These are phyloP conservation scores for Cairina moschata DNA, from an alignment of 2,113 vertebrate species.

Conservation along the genomic window DNA sequence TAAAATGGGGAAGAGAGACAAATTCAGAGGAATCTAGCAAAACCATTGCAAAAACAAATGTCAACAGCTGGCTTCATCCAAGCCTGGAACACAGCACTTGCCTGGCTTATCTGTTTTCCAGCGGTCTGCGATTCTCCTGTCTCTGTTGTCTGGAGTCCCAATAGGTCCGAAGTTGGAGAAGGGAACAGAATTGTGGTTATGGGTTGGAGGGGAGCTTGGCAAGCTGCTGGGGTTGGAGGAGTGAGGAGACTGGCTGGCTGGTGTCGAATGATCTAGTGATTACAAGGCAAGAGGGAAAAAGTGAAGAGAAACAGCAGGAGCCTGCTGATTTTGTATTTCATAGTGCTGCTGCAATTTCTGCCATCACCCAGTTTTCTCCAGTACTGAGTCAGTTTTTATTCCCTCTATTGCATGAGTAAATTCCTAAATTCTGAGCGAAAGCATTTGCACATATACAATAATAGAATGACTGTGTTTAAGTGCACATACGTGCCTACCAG, in stretches of 20 bases:
- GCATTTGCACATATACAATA: neutral
- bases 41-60: neutral
- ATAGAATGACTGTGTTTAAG: neutral
- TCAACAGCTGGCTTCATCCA: rapidly evolving
- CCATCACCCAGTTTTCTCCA: neutral
- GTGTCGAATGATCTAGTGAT: slow-evolving; percentile 94
- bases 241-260: slow-evolving; percentile 98
- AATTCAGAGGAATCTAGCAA: neutral
- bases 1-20: slow-evolving; percentile 46
- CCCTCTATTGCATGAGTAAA: rapidly evolving
- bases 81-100: slow-evolving; percentile 31
- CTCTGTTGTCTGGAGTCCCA: slow-evolving; percentile 93
- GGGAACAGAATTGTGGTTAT: slow-evolving; percentile 90
- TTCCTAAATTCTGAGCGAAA: neutral
- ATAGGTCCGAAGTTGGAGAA: slow-evolving; percentile 98
- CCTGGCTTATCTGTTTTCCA: slow-evolving; percentile 97
- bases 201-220: slow-evolving; percentile 96
- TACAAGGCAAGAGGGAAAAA: slow-evolving; percentile 6
- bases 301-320: neutral
- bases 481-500: neutral
- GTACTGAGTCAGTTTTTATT: neutral
- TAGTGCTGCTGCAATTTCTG: neutral
- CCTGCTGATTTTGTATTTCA: neutral
- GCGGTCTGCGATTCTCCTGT: slow-evolving; percentile 88
- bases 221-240: slow-evolving; percentile 98